phyloP scores from a whole-genome alignment of 2,113 vertebrate genomes.

The Carassius gibelio region DNA sequence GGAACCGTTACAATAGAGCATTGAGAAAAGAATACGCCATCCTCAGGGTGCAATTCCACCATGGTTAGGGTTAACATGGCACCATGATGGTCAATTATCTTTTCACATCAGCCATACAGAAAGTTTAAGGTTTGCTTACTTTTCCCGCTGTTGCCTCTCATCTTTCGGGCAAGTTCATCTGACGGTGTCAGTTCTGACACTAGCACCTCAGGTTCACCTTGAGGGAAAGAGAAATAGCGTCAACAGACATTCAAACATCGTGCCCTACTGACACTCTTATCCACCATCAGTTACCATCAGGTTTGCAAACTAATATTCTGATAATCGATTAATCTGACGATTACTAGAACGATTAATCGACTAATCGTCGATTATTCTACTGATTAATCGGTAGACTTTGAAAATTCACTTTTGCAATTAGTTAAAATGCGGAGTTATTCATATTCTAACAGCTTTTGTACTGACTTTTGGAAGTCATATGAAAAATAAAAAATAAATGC shows the following conservation, averaged over 20 bases:
- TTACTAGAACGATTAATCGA: too few species aligned
- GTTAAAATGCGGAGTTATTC: too few species aligned
- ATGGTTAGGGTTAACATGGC: not conserved
- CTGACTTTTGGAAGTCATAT: too few species aligned
- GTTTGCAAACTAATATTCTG: too few species aligned
- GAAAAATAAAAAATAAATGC: too few species aligned
- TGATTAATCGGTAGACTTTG: too few species aligned
- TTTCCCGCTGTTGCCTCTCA: constrained; percentile 83
- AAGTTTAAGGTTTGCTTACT: constrained; percentile 72
- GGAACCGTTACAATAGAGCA: constrained; percentile 56
- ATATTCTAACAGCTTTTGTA: too few species aligned
- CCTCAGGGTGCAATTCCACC: not conserved
- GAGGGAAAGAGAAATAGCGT: not conserved
- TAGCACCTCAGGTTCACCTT: constrained; percentile 86
- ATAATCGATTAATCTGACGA: too few species aligned
- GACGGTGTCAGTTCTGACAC: constrained; percentile 90
- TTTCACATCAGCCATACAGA: not conserved
- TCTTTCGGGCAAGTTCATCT: constrained; percentile 88
- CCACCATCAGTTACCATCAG: too few species aligned
- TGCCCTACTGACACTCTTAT: constrained; percentile 38
- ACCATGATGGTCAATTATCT: not conserved
- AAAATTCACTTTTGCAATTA: too few species aligned
- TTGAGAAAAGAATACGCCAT: not conserved
- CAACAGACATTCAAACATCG: not conserved
- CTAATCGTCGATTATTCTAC: too few species aligned